Base-by-base conservation (phyloP, 2,113 vertebrate genomes). In the Cromileptes altivelis region DNA sequence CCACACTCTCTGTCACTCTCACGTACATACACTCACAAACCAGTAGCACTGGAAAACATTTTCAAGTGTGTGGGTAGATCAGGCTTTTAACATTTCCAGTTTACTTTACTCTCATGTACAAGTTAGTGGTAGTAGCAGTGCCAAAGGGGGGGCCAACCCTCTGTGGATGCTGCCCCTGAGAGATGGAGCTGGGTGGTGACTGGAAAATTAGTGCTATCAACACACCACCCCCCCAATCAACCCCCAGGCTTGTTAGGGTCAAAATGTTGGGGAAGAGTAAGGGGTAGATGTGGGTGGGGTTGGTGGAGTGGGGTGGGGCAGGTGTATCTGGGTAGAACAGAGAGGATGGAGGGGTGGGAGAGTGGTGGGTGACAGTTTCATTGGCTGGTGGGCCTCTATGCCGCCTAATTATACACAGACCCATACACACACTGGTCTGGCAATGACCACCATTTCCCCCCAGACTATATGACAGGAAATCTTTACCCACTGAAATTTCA, bases 241-340 rank as follows among this genome's bases (percentile, higher is more conserved):
- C 55, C 77, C 5, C 47, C 64, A 67, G 73, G 82, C 64, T 47
- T 53, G 71, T 33, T 5, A 19, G 65, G 64, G 53, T 75, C 19
- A 12, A 72, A 76, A 45, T 69, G 61, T 79, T 56, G 33, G 23
- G 6, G 47, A 17, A n/a, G 25, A 60, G 27, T 53, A 37, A 6
- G 37, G 42, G 70, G 53, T 63, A 56, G 18, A 47, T 69, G 79
- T 33, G 80, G 61, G 70, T 37, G 78, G 69, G 70, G 61, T 70
- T 82, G n/a, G 64, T 77, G 11, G 11, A 61, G 67, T 23, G 55
- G 67, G 53, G 52, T 83, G 76, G 49, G 78, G 60, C 30, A 37
- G 68, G 74, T 83, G 92, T 92, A 78, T 93, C 89, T 83, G 89
- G 91, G 90, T 88, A 90, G 85, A 93, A 85, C 58, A 65, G 74